Conservation (phyloP, 2,797 vertebrate genomes). For the Acrossocheilus fasciatus region DNA sequence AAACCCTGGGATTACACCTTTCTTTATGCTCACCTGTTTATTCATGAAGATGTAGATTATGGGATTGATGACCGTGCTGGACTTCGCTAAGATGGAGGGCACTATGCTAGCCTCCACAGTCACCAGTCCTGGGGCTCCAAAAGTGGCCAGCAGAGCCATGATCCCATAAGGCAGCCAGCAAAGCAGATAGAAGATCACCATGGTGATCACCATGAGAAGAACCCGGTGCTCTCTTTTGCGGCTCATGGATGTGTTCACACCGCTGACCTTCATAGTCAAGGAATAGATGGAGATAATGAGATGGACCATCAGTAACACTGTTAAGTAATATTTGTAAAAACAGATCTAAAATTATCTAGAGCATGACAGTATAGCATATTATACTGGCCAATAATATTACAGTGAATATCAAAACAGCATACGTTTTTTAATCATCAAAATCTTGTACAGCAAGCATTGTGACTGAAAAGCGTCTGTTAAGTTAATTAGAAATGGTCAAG, state of each 20-base stretch:
- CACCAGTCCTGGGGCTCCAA: constrained; percentile 77
- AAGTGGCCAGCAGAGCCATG: constrained; percentile 79
- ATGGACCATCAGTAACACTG: neutral
- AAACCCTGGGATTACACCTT: neutral
- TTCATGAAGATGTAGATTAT: constrained; percentile 87
- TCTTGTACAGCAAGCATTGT: too few species aligned
- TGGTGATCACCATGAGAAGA: constrained; percentile 80
- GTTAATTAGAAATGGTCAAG: neutral
- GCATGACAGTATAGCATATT: neutral
- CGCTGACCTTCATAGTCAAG: constrained; percentile 69
- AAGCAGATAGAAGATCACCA: constrained; percentile 84
- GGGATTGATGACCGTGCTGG: constrained; percentile 83
- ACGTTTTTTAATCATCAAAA: neutral
- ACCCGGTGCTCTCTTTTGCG: constrained; percentile 76
- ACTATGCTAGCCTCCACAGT: constrained; percentile 77
- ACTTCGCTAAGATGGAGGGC: constrained; percentile 83
- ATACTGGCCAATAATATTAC: neutral
- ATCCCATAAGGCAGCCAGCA: constrained; percentile 86
- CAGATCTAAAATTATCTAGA: neutral
- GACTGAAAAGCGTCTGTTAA: neutral
- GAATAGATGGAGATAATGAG: neutral
- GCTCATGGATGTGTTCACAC: constrained; percentile 64
- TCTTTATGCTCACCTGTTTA: constrained; percentile 79
- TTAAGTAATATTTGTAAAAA: neutral
- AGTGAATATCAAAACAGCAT: neutral